Conservation (phyloP, 2,888 invertebrate species). For the Leucoptera coffeella region DNA sequence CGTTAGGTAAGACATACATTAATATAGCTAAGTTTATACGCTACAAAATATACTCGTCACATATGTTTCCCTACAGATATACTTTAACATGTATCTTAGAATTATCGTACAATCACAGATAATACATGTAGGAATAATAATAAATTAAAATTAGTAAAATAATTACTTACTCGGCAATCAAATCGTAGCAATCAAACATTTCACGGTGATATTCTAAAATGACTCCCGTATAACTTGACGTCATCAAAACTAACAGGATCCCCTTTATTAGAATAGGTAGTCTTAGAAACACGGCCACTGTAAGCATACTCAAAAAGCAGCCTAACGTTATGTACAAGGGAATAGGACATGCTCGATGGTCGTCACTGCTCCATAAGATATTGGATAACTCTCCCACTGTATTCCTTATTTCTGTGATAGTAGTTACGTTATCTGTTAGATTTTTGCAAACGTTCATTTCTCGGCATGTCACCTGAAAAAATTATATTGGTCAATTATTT, state of each 20-base stretch:
- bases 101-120: conserved; percentile 2
- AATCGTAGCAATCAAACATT: conserved; percentile 78
- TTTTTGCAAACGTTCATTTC: conserved; percentile 33
- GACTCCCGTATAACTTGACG: conserved; percentile 71
- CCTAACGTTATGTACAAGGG: conserved; percentile 85
- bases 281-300: conserved; percentile 77
- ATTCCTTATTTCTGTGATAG: conserved; percentile 42
- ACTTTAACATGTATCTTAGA: too few relatives aligned
- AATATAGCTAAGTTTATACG: too few relatives aligned
- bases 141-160: conserved; percentile 3
- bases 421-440: conserved; percentile 37
- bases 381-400: conserved; percentile 20
- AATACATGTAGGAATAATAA: conserved; percentile 1
- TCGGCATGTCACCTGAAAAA: conserved; percentile 34
- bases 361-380: conserved; percentile 36
- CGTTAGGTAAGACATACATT: too few relatives aligned
- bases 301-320: conserved; percentile 76
- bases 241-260: conserved; percentile 69
- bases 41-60: too few relatives aligned
- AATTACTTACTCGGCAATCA: conserved; percentile 61
- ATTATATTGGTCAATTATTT: too few relatives aligned
- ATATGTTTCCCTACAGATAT: too few relatives aligned
- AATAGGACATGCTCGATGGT: conserved; percentile 75
- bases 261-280: conserved; percentile 80
- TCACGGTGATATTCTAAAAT: conserved; percentile 76